Evolutionary conservation across 2,888 invertebrate genomes (phyloP).

Genomic region (Eulithis testata): DNA sequence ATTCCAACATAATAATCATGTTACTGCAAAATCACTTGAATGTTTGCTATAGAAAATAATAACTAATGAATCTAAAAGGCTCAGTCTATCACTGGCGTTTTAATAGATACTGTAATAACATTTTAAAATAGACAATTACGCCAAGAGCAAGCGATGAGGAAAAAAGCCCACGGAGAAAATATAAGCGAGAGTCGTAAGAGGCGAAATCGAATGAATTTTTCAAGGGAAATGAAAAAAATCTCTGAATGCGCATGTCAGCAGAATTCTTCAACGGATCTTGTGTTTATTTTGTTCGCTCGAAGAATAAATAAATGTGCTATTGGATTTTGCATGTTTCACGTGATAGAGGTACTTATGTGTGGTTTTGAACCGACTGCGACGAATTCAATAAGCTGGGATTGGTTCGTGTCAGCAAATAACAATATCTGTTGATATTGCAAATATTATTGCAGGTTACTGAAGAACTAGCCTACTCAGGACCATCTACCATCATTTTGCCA

Average conservation of each 20-base stretch:
- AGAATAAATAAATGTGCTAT: slow-evolving; percentile 36
- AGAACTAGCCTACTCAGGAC: not conserved
- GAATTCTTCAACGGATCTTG: slow-evolving; percentile 42
- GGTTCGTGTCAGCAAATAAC: not conserved
- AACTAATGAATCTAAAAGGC: not conserved
- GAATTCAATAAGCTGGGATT: slow-evolving; percentile 14
- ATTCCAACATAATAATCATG: too few relatives aligned
- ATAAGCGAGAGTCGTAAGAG: slow-evolving; percentile 53
- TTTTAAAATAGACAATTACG: slow-evolving; percentile 46
- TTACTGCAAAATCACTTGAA: not conserved
- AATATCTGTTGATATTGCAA: not conserved
- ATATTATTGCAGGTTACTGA: slow-evolving; percentile 3
- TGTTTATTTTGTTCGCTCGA: slow-evolving; percentile 48
- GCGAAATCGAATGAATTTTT: slow-evolving; percentile 56
- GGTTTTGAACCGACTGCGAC: slow-evolving; percentile 16
- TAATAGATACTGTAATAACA: slow-evolving; percentile 36
- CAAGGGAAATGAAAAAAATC: slow-evolving; percentile 53
- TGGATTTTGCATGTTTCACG: slow-evolving; percentile 38
- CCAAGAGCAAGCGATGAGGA: slow-evolving; percentile 44
- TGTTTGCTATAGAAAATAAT: not conserved
- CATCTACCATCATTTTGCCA: slow-evolving; percentile 1
- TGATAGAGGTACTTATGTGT: slow-evolving; percentile 27
- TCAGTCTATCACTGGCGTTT: slow-evolving; percentile 22
- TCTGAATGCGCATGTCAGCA: slow-evolving; percentile 48
- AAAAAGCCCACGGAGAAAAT: slow-evolving; percentile 49